phyloP scores from a whole-genome alignment of 2,797 vertebrate species.

The Odontamblyopus lacepedii region DNA sequence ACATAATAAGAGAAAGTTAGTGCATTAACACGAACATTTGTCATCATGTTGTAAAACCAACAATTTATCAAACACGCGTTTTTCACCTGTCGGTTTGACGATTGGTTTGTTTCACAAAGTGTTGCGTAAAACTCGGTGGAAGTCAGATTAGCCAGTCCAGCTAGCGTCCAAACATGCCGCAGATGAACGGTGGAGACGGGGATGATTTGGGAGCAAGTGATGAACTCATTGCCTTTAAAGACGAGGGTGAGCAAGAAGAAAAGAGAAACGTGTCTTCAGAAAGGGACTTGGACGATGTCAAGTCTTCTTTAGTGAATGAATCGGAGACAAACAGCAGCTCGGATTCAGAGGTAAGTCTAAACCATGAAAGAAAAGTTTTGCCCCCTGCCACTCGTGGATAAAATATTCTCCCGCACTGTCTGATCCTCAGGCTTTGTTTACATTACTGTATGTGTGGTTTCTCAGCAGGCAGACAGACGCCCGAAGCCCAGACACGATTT shows the following conservation, averaged over 20 bases:
- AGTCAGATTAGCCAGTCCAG: slow-evolving; percentile 38
- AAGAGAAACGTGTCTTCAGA: slow-evolving; percentile 85
- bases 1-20: neutral
- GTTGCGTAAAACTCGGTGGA: slow-evolving; percentile 13
- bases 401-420: neutral
- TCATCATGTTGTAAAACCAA: neutral
- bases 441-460: slow-evolving; percentile 50
- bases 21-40: accelerated
- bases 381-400: neutral
- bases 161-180: slow-evolving; percentile 77
- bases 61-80: neutral
- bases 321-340: slow-evolving; percentile 88
- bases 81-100: neutral
- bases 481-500: slow-evolving; percentile 64
- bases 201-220: slow-evolving; percentile 90
- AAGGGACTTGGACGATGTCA: slow-evolving; percentile 89
- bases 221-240: slow-evolving; percentile 90
- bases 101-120: slow-evolving; percentile 7
- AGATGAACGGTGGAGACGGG: slow-evolving; percentile 78
- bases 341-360: slow-evolving; percentile 84
- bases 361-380: neutral
- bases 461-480: slow-evolving; percentile 82
- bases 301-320: slow-evolving; percentile 91
- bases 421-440: slow-evolving; percentile 20
- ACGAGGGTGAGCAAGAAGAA: slow-evolving; percentile 90